Evolutionary conservation across 2,113 vertebrate species (phyloP).

Genomic region (Amia ocellicauda): DNA sequence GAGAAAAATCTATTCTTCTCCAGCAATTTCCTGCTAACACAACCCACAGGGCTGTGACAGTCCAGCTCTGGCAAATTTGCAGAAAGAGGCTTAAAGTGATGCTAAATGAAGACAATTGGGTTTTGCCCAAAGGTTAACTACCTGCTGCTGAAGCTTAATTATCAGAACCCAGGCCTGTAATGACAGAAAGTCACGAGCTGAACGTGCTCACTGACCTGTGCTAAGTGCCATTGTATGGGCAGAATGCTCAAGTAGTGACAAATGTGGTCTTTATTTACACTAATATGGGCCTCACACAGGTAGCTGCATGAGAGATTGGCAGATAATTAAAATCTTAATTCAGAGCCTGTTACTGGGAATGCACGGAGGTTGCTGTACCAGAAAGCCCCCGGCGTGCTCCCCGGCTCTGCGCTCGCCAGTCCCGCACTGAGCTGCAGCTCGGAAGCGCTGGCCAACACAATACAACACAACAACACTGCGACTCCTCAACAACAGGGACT

Average conservation of each 20-base stretch:
- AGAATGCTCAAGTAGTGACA: neutral
- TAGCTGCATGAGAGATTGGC: slow-evolving; percentile 26
- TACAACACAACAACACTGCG: too few species aligned
- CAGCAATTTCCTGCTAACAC: slow-evolving; percentile 25
- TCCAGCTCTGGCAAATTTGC: slow-evolving; percentile 38
- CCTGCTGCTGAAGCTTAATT: slow-evolving; percentile 48
- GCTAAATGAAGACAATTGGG: slow-evolving; percentile 39
- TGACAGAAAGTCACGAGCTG: slow-evolving; percentile 2
- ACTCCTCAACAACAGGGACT: neutral
- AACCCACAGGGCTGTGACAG: slow-evolving; percentile 19
- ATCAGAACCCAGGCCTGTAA: slow-evolving; percentile 33
- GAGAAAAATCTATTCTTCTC: slow-evolving; percentile 45
- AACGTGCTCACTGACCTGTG: slow-evolving; percentile 22
- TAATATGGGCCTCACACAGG: neutral
- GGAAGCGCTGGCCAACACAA: too few species aligned
- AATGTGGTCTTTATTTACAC: neutral
- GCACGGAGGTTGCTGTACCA: too few species aligned
- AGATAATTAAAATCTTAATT: slow-evolving; percentile 4
- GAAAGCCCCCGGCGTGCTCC: too few species aligned
- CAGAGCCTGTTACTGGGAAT: neutral
- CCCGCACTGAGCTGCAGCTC: too few species aligned
- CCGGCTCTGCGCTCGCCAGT: too few species aligned
- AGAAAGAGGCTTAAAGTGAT: slow-evolving; percentile 28
- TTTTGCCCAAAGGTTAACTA: slow-evolving; percentile 43
- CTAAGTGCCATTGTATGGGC: neutral